A percentile compares a stretch with the other conserved stretches of the same genome.
These are phyloP conservation scores for Gryon sp. DNA, from an alignment of 1,140 invertebrate genomes.

Conservation along the genomic window DNA sequence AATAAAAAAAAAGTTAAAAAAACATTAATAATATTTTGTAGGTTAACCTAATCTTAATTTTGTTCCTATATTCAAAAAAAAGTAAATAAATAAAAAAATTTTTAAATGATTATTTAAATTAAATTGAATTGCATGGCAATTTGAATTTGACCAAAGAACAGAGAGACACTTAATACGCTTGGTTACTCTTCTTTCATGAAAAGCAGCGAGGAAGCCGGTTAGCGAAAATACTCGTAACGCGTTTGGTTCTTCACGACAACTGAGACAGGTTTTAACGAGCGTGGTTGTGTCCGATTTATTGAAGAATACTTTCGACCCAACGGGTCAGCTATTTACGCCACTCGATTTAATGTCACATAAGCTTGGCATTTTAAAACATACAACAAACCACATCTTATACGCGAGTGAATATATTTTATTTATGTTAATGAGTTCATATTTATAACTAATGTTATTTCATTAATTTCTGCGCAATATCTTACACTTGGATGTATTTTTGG, in stretches of 20 bases:
- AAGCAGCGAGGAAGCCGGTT: conserved; percentile 13
- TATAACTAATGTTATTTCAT: too few relatives aligned
- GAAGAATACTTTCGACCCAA: conserved; percentile 22
- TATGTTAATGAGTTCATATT: background rate
- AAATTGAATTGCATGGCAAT: too few relatives aligned
- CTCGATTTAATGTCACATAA: conserved; percentile 21
- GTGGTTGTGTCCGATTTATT: conserved; percentile 22
- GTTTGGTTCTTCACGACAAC: conserved; percentile 6
- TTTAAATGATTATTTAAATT: too few relatives aligned
- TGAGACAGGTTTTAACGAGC: conserved; percentile 27
- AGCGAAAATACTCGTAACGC: conserved; percentile 24
- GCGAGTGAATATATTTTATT: conserved; percentile 6
- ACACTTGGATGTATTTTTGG: too few relatives aligned
- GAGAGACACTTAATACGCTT: conserved; percentile 22
- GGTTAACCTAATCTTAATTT: too few relatives aligned
- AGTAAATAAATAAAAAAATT: too few relatives aligned
- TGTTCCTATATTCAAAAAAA: too few relatives aligned
- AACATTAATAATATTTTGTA: too few relatives aligned
- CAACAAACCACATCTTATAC: conserved; percentile 4
- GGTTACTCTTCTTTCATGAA: conserved; percentile 16
- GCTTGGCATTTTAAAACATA: conserved; percentile 9
- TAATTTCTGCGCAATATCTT: too few relatives aligned
- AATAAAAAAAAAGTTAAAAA: too few relatives aligned
- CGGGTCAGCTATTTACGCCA: conserved; percentile 33
- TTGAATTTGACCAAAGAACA: too few relatives aligned